Evolutionary conservation across 2,113 vertebrate species (phyloP), one percentile per base, ranked within the genome.

Genomic region (Myodes glareolus): DNA sequence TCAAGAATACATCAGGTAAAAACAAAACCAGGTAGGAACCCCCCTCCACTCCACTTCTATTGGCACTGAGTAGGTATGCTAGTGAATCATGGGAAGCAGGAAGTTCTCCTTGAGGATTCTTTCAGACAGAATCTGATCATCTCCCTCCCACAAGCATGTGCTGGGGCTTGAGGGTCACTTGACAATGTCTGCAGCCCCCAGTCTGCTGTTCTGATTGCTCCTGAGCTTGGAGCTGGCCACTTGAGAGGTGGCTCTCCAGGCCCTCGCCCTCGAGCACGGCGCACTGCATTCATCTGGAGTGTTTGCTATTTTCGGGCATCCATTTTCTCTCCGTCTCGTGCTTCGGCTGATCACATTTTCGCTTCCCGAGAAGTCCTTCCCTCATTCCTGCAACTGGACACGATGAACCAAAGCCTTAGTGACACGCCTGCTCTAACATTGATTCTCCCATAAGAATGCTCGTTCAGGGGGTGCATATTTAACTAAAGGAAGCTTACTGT

Each of bases 231-330:
- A 75, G 55, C 85, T 14, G 92, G 70, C n/a, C 94, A 11, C 80
- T 61, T 72, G 3, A 52, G 55, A 39, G 72, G n/a, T n/a, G 14
- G 52, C 33, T n/a, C 96, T 95, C 93, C 94, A 68, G 5, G 14
- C 72, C 73, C 93, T 25, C 0, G 0, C 61, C 68, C 82, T 95
- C 36, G 3, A 80, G 61, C 39, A 65, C 81, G 52, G 21, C 4
- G 21, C n/a, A 23, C 93, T 81, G 91, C 86, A 47, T 95, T 96
- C 92, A 50, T n/a, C 27, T 31, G 61, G 58, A 91, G 91, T 76
- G 87, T 80, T 95, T 73, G 85, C 91, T 82, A 10, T 91, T 94
- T 95, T 78, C 61, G 86, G 80, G 88, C 23, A 8, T 31, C 3
- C 5, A 55, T 2, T 17, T 68, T 67, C 92, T 67, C 85, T 94